Percentiles rank a stretch among this genome's conserved stretches.
Evolutionary conservation across 2,113 vertebrate species (phyloP).

Genomic region (Acanthochromis polyacanthus): DNA sequence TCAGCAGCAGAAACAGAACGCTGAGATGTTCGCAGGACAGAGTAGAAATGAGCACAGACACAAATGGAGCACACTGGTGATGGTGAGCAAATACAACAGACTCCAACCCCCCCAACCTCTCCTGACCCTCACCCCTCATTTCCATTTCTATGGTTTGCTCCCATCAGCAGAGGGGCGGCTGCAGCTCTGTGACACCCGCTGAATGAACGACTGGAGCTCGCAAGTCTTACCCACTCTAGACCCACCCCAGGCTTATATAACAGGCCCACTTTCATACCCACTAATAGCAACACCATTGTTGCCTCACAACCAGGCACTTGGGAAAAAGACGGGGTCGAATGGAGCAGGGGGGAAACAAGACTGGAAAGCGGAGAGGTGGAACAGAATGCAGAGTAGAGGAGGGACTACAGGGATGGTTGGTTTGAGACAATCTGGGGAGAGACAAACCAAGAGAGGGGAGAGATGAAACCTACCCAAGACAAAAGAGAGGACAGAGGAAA

Average conservation of each 20-base stretch:
- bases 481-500: background rate
- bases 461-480: background rate
- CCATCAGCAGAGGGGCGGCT: conserved; percentile 59
- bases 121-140: conserved; percentile 74
- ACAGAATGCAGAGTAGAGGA: conserved; percentile 23
- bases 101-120: conserved; percentile 14
- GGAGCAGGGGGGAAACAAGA: conserved; percentile 30
- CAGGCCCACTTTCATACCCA: conserved; percentile 66
- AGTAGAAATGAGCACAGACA: conserved; percentile 36
- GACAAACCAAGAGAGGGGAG: background rate
- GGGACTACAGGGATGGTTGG: conserved; percentile 18
- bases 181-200: conserved; percentile 60
- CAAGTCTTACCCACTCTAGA: conserved; percentile 52
- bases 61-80: conserved; percentile 42
- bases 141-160: conserved; percentile 75
- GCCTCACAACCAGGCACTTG: conserved; percentile 46
- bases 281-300: conserved; percentile 54
- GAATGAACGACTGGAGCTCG: conserved; percentile 67
- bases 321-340: conserved; percentile 43
- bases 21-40: conserved; percentile 23
- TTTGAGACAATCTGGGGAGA: background rate
- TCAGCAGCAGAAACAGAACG: conserved; percentile 21
- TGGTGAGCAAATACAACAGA: conserved; percentile 54
- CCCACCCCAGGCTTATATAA: conserved; percentile 72
- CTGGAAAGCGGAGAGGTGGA: conserved; percentile 15